A percentile compares a stretch with the other conserved stretches of the same genome.
Evolutionary conservation across 2,888 invertebrate species (phyloP).

Genomic region (Drosophila atroscutellata): DNA sequence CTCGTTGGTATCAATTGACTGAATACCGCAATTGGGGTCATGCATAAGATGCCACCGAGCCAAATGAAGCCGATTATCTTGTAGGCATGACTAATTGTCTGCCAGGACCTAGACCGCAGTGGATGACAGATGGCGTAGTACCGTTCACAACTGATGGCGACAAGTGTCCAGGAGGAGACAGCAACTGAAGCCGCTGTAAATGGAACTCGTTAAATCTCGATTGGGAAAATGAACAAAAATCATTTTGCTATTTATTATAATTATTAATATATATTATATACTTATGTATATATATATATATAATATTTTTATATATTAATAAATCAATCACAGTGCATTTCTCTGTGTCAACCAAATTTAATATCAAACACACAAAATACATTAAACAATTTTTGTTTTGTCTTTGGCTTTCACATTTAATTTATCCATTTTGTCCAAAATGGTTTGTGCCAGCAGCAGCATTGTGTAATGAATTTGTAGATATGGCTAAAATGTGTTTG

Average conservation of each 20-base stretch:
- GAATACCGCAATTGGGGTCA: slow-evolving; percentile 88
- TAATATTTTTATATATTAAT: background rate
- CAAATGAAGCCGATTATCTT: slow-evolving; percentile 89
- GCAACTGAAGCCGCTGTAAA: slow-evolving; percentile 89
- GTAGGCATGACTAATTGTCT: slow-evolving; percentile 90
- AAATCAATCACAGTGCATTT: background rate
- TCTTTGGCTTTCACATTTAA: too few relatives aligned
- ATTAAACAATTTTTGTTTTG: background rate
- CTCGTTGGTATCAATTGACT: slow-evolving; percentile 87
- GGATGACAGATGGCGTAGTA: slow-evolving; percentile 93
- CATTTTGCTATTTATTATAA: background rate
- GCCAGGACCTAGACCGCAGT: slow-evolving; percentile 90
- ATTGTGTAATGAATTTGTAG: background rate
- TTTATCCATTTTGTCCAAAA: background rate
- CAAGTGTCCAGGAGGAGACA: slow-evolving; percentile 91
- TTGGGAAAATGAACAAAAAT: background rate
- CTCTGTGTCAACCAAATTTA: background rate
- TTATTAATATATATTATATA: background rate
- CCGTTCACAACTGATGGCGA: slow-evolving; percentile 91
- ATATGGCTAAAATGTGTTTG: slow-evolving; percentile 9
- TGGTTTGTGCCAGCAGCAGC: background rate
- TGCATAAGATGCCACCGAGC: slow-evolving; percentile 88
- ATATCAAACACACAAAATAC: background rate
- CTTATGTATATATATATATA: background rate
- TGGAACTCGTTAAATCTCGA: background rate